These are phyloP conservation scores for Pantherophis guttatus DNA, from an alignment of 2,113 vertebrate species.

Conservation along the genomic window DNA sequence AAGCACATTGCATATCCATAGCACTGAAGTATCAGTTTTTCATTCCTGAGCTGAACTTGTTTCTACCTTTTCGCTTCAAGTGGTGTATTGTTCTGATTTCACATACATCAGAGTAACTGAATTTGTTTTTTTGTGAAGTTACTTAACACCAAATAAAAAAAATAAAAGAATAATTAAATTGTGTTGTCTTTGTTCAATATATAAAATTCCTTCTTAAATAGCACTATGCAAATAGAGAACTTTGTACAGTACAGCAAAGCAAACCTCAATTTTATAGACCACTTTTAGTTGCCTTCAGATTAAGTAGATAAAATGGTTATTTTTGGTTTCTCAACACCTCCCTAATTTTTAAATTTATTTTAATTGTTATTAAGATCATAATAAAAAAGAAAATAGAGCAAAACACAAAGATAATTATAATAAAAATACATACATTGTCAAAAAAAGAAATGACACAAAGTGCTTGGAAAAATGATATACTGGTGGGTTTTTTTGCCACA, in stretches of 20 bases:
- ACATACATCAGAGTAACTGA: constrained; percentile 93
- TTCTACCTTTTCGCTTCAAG: constrained; percentile 75
- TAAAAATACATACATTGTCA: neutral
- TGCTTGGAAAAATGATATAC: too few species aligned
- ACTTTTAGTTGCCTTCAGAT: neutral
- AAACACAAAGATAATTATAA: neutral
- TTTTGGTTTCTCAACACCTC: neutral
- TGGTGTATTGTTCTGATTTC: constrained; percentile 93
- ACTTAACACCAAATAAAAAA: constrained; percentile 98
- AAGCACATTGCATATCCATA: constrained; percentile 75
- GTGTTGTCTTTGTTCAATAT: neutral
- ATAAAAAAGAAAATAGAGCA: neutral
- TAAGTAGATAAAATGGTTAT: neutral
- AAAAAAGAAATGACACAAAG: too few species aligned
- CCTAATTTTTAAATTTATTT: neutral
- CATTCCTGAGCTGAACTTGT: constrained; percentile 75
- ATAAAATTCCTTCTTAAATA: neutral
- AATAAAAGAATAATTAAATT: constrained; percentile 56
- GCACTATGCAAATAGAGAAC: neutral
- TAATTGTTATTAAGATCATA: neutral
- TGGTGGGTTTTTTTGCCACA: too few species aligned
- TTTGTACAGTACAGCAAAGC: neutral
- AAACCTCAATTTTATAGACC: neutral
- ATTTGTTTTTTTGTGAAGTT: constrained; percentile 99
- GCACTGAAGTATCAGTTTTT: constrained; percentile 77